Evolutionary conservation across 2,888 invertebrate genomes (phyloP), one percentile per base, ranked within the genome.

Genomic region (Cerastis rubricosa): DNA sequence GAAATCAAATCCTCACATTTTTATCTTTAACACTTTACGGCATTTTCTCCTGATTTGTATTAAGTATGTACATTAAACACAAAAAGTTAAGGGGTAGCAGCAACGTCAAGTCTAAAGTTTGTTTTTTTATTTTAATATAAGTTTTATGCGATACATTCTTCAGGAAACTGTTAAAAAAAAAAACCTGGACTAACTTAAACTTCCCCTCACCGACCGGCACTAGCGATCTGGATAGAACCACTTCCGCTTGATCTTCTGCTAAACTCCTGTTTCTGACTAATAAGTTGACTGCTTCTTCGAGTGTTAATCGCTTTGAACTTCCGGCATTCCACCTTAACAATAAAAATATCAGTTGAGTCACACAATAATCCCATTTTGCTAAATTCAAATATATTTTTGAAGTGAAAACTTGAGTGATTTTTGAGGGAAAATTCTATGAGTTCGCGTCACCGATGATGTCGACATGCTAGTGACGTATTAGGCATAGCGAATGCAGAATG

Each of bases 191-290:
- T 40, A 8, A 95, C 95, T 89, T 93, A 84, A 95, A 97, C 78
- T 93, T 92, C 25, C 95, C 95, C 73, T 96, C 89, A 1, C 89
- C 94, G 29, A 93, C 90, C 49, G 95, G 93, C 35, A 95, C 90
- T 22, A 97, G 89, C 9, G 93, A 93, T 80, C 97, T 94, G 17
- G 94, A 91, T 29, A 97, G 90, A 5, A 97, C 87, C 0, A 94
- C 89, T 84, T 95, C 93, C 0, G 97, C 97, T 57, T 97, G 97
- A 70, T 95, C 95, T 69, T 91, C 89, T 5, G 93, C 93, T 54
- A 97, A 84, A 0, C 88, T 83, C 78, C 97, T 93, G 43, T 90
- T 94, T 69, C 89, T 89, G 70, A 92, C 92, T 11, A 97, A 76
- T 40, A 94, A 92, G 12, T 96, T 88, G 4, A 97, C 81, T 1